phyloP scores from a whole-genome alignment of 1,140 invertebrate species.

The Ephestia elutella region DNA sequence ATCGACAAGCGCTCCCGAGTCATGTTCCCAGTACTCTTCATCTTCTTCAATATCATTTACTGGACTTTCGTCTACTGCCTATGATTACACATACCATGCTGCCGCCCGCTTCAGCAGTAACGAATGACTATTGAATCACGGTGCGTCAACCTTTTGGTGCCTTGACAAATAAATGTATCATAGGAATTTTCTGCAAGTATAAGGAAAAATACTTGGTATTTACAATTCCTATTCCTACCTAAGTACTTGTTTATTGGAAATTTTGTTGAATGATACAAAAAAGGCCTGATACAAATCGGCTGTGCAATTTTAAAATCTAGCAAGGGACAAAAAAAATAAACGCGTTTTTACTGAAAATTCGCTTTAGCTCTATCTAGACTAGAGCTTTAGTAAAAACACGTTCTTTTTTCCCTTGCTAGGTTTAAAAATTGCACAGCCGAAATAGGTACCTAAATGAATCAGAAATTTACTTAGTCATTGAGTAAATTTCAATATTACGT shows the following conservation, averaged over 20 bases:
- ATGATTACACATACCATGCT: conserved; percentile 28
- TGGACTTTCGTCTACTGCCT: conserved; percentile 85
- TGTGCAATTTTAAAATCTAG: too few relatives aligned
- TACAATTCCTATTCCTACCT: too few relatives aligned
- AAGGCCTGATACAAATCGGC: not conserved
- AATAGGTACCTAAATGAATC: not conserved
- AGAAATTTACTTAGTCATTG: not conserved
- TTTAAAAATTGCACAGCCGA: too few relatives aligned
- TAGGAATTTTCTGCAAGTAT: not conserved
- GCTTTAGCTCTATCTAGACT: too few relatives aligned
- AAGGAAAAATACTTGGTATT: not conserved
- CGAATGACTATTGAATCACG: not conserved
- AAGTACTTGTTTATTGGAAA: not conserved
- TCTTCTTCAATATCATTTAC: conserved; percentile 89
- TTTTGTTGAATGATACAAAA: not conserved
- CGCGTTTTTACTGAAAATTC: too few relatives aligned
- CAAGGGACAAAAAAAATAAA: too few relatives aligned
- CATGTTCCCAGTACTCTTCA: conserved; percentile 84
- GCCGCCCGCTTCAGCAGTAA: not conserved
- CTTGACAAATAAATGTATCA: not conserved
- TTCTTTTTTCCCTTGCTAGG: too few relatives aligned
- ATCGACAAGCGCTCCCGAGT: conserved; percentile 87
- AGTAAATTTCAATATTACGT: too few relatives aligned
- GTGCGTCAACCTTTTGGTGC: not conserved
- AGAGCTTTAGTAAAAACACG: too few relatives aligned